These are phyloP conservation scores for Pocota personata DNA, from an alignment of 2,888 invertebrate genomes.

Conservation along the genomic window DNA sequence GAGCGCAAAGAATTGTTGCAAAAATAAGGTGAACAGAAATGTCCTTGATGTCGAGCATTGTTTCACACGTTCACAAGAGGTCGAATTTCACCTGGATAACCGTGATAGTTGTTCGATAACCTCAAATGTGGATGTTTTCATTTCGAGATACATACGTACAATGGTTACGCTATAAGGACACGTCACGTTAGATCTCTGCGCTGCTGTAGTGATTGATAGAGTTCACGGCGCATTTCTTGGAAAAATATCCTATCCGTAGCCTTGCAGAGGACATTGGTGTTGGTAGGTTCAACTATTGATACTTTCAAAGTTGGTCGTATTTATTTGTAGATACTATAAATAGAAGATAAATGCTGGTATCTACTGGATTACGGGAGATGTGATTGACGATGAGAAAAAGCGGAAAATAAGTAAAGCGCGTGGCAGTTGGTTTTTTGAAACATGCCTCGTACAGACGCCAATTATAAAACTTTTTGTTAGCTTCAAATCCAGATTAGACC, in stretches of 20 bases:
- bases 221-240: background rate
- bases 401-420: too few relatives aligned
- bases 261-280: background rate
- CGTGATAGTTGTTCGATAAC: slow-evolving; percentile 2
- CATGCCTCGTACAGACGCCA: too few relatives aligned
- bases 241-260: too few relatives aligned
- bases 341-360: too few relatives aligned
- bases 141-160: background rate
- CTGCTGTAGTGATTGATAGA: background rate
- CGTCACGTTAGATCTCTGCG: background rate
- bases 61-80: slow-evolving; percentile 3
- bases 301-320: background rate
- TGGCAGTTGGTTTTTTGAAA: too few relatives aligned
- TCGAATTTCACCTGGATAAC: background rate
- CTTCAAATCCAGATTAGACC: too few relatives aligned
- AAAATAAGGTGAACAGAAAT: too few relatives aligned
- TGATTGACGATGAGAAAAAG: too few relatives aligned
- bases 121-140: background rate
- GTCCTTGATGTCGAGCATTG: slow-evolving; percentile 3
- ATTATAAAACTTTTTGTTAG: too few relatives aligned
- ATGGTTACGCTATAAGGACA: background rate
- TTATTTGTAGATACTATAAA: background rate
- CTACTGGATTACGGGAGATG: too few relatives aligned
- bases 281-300: background rate
- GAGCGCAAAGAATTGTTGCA: background rate